Conservation (phyloP, 2,888 invertebrate genomes). For the Mimachlamys varia region DNA sequence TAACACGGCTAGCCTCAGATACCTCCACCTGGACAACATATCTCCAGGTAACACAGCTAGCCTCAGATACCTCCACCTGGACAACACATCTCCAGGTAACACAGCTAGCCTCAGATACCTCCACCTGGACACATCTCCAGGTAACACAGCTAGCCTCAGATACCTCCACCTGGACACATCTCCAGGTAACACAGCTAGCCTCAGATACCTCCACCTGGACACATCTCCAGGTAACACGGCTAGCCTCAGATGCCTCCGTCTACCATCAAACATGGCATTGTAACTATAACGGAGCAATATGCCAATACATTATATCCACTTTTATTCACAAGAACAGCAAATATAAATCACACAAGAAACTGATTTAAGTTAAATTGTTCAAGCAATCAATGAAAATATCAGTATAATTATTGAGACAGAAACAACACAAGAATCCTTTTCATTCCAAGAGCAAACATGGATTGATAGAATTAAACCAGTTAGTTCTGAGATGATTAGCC, state of each 20-base stretch:
- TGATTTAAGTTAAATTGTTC: not conserved
- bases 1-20: too few species aligned
- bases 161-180: too few species aligned
- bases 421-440: slow-evolving; percentile 2
- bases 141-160: too few species aligned
- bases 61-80: too few species aligned
- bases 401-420: not conserved
- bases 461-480: not conserved
- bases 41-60: too few species aligned
- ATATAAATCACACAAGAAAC: not conserved
- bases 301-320: not conserved
- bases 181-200: too few species aligned
- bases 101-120: too few species aligned
- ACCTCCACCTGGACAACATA: too few species aligned
- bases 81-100: too few species aligned
- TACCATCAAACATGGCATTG: not conserved
- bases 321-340: not conserved
- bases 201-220: too few species aligned
- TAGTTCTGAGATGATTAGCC: not conserved
- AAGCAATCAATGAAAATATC: not conserved
- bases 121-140: too few species aligned
- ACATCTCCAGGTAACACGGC: not conserved
- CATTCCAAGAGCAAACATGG: not conserved
- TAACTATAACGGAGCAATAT: not conserved
- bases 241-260: not conserved